Conservation (phyloP, 2,888 invertebrate genomes). For the Hemistola chrysoprasaria region DNA sequence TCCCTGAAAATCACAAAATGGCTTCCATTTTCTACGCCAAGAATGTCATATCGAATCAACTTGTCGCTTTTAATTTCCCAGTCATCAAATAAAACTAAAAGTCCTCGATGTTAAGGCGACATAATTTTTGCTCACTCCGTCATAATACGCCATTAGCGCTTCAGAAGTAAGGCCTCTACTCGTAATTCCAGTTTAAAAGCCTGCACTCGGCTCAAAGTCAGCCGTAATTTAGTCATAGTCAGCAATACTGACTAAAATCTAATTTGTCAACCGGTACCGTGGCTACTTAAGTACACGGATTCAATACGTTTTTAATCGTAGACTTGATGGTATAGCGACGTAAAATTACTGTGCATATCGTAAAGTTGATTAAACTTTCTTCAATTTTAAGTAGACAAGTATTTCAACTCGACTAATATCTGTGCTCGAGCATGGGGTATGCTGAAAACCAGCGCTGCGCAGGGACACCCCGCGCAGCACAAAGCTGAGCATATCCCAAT, state of each 20-base stretch:
- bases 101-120: constrained; percentile 51
- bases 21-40: constrained; percentile 14
- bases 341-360: constrained; percentile 18
- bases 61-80: constrained; percentile 26
- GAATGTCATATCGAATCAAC: constrained; percentile 32
- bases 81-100: constrained; percentile 36
- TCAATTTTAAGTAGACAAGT: no score
- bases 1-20: constrained; percentile 17
- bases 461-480: no score
- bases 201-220: constrained; percentile 79
- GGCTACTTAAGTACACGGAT: constrained; percentile 46
- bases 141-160: constrained; percentile 76
- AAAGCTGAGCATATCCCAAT: no score
- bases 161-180: constrained; percentile 73
- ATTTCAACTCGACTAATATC: no score
- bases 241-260: constrained; percentile 76
- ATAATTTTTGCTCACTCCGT: constrained; percentile 74
- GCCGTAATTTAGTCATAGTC: constrained; percentile 77
- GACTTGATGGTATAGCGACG: constrained; percentile 20
- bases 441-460: no score
- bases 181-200: constrained; percentile 81
- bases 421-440: no score
- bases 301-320: constrained; percentile 19
- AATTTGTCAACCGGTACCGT: constrained; percentile 76
- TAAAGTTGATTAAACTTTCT: no score